Conservation (phyloP, 2,113 vertebrate species). For the Aleadryas rufinucha region DNA sequence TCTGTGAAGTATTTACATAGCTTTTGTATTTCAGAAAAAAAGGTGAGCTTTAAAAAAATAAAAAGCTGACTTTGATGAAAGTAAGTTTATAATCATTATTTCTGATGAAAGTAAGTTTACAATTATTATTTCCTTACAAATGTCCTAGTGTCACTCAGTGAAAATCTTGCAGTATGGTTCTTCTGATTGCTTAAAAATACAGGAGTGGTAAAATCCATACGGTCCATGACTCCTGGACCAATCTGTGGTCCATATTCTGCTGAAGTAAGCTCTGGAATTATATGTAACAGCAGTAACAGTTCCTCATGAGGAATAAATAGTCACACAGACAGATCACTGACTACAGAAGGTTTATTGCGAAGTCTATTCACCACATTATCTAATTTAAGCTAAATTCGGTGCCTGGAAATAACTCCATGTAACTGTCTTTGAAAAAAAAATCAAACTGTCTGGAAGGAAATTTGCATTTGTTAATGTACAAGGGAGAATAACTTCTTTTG, state of each 20-base stretch:
- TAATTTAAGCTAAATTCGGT: background rate
- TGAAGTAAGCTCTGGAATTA: background rate
- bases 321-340: background rate
- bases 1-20: background rate
- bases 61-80: background rate
- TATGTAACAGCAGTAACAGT: background rate
- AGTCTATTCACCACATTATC: background rate
- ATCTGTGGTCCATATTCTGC: background rate
- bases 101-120: background rate
- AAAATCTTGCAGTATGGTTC: background rate
- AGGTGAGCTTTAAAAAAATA: rapidly evolving
- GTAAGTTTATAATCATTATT: background rate
- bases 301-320: background rate
- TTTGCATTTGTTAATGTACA: background rate
- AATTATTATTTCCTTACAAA: background rate
- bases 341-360: background rate
- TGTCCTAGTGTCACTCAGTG: background rate
- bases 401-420: background rate
- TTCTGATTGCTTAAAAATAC: background rate
- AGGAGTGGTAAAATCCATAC: background rate
- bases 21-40: background rate
- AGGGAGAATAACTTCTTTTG: background rate
- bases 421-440: background rate
- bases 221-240: background rate
- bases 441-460: background rate